A percentile compares a stretch with the other conserved stretches of the same genome.
Conservation (phyloP, 2,113 vertebrate genomes). For the Indri indri region DNA sequence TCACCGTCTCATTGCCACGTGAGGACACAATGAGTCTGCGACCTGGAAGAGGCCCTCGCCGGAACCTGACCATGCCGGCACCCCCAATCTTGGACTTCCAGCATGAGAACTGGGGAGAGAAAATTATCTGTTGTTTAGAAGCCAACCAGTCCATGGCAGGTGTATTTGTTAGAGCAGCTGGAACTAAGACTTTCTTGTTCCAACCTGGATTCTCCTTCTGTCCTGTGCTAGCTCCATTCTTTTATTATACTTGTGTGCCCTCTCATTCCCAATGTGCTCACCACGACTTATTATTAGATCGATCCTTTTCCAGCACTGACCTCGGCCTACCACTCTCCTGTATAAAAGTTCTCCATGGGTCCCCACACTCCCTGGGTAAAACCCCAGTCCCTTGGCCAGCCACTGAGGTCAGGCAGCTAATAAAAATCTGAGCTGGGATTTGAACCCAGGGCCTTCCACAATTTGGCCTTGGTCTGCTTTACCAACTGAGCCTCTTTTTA, state of each 20-base stretch:
- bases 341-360: background rate
- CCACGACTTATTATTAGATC: background rate
- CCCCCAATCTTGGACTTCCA: no score
- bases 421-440: no score
- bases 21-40: no score
- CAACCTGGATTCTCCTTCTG: background rate
- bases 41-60: no score
- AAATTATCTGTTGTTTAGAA: no score
- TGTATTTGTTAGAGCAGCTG: no score
- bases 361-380: background rate
- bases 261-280: background rate
- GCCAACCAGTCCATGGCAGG: no score
- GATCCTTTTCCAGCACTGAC: background rate
- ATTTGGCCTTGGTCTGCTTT: background rate
- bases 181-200: background rate
- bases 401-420: no score
- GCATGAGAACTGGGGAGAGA: no score
- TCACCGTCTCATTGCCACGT: no score
- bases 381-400: background rate
- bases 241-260: background rate
- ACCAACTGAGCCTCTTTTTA: background rate
- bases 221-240: background rate
- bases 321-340: background rate
- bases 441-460: background rate
- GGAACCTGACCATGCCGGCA: no score